A percentile compares a stretch with the other conserved stretches of the same genome.
Conservation (phyloP, 2,797 vertebrate species). For the Salmo trutta region DNA sequence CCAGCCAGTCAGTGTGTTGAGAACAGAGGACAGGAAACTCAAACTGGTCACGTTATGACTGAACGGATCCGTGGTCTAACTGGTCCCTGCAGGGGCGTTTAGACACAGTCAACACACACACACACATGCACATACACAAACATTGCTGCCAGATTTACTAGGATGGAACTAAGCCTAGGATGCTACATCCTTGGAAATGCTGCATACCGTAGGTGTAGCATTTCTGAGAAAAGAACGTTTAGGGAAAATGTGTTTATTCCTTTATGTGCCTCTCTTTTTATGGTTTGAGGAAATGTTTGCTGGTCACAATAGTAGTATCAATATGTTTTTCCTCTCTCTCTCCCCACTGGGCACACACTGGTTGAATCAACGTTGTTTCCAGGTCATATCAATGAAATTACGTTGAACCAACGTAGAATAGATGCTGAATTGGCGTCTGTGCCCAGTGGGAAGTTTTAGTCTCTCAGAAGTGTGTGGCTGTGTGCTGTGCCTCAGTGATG, state of each 20-base stretch:
- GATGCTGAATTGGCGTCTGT: no score
- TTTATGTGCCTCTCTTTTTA: neutral
- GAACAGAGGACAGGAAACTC: constrained; percentile 32
- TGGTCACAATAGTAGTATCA: neutral
- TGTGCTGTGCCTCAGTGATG: neutral
- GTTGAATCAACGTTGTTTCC: no score
- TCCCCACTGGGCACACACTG: neutral
- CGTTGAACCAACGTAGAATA: no score
- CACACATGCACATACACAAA: constrained; percentile 11
- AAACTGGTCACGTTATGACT: constrained; percentile 71
- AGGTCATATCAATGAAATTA: no score
- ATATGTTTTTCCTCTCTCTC: neutral
- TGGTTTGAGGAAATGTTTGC: neutral
- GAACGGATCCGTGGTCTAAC: constrained; percentile 70
- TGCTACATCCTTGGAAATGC: no score
- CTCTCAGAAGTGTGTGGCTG: neutral
- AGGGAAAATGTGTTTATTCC: neutral
- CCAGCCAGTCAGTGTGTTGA: neutral
- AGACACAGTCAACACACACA: constrained; percentile 54
- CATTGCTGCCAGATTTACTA: constrained; percentile 1
- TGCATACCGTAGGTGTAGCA: neutral
- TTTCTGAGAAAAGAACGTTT: neutral
- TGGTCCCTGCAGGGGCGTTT: constrained; percentile 65
- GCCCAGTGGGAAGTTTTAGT: no score
- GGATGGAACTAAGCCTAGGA: constrained; percentile 32